Percentiles rank a stretch among this genome's conserved stretches.
Evolutionary conservation across 1,140 invertebrate species (phyloP).

Genomic region (Drosophila sturtevanti): DNA sequence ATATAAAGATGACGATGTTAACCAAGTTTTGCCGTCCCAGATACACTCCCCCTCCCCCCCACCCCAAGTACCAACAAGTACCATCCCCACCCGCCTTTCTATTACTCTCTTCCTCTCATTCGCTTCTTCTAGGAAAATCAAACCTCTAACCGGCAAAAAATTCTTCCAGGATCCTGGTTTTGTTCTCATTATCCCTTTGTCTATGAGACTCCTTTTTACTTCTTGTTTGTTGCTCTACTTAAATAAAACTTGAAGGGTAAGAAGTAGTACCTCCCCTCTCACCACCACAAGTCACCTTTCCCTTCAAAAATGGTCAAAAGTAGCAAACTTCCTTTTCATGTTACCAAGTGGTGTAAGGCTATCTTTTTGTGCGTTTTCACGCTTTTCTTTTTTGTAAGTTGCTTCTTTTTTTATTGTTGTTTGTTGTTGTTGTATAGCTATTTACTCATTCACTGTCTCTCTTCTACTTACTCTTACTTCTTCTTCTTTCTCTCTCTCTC

Average conservation of each 20-base stretch:
- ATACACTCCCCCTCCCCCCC: no score
- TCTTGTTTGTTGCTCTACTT: not conserved
- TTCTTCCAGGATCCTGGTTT: slow-evolving; percentile 7
- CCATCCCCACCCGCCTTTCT: not conserved
- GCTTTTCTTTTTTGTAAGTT: no score
- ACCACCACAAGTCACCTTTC: no score
- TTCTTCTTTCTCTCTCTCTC: not conserved
- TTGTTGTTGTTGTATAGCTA: not conserved
- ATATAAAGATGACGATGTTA: not conserved
- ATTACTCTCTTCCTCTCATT: not conserved
- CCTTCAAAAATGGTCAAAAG: not conserved
- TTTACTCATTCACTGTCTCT: not conserved
- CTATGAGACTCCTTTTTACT: not conserved
- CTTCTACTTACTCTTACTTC: no score
- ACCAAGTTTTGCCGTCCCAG: not conserved
- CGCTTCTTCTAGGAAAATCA: not conserved
- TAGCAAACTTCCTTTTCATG: not conserved
- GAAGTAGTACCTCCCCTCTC: not conserved
- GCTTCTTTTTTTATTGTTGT: no score
- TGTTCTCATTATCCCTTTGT: not conserved
- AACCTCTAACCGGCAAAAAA: slow-evolving; percentile 3
- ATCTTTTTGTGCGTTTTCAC: not conserved
- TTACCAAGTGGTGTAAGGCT: not conserved
- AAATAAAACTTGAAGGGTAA: not conserved
- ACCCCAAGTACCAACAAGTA: not conserved